Conservation (phyloP, 1,140 invertebrate species). For the Drosophila lini region DNA sequence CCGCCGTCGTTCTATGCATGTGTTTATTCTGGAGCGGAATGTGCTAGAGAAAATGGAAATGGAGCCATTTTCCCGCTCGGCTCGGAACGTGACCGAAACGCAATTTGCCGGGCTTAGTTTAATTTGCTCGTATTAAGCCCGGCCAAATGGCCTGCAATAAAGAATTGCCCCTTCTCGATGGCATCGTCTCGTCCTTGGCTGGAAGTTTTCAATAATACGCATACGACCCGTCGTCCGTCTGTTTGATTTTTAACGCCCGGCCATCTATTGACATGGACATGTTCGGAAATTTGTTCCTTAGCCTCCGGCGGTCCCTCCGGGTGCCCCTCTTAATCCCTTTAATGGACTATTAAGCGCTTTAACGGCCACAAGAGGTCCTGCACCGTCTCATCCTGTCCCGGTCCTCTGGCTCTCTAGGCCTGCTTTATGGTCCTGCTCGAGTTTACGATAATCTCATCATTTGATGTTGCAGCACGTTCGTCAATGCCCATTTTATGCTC, state of each 20-base stretch:
- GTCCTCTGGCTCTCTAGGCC: constrained; percentile 30
- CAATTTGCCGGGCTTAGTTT: constrained; percentile 76
- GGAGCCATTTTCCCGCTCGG: constrained; percentile 67
- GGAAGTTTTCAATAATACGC: constrained; percentile 70
- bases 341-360: constrained; percentile 83
- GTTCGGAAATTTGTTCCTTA: constrained; percentile 65
- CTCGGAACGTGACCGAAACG: constrained; percentile 76
- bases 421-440: constrained; percentile 63
- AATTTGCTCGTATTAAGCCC: constrained; percentile 76
- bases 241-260: constrained; percentile 65
- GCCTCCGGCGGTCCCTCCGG: constrained; percentile 5
- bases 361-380: constrained; percentile 62
- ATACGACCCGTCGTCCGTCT: constrained; percentile 47
- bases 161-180: constrained; percentile 37
- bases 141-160: constrained; percentile 48
- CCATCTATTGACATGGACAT: constrained; percentile 54
- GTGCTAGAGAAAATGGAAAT: constrained; percentile 58
- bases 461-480: constrained; percentile 82
- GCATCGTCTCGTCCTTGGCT: constrained; percentile 6
- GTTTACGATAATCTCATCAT: constrained; percentile 83
- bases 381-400: constrained; percentile 12
- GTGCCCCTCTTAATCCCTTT: constrained; percentile 76
- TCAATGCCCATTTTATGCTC: constrained; percentile 70
- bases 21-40: constrained; percentile 65
- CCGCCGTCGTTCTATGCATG: constrained; percentile 53